Percentiles rank a stretch among this genome's conserved stretches.
These are phyloP conservation scores for Falcaria lacertinaria DNA, from an alignment of 2,888 invertebrate genomes.

Conservation along the genomic window DNA sequence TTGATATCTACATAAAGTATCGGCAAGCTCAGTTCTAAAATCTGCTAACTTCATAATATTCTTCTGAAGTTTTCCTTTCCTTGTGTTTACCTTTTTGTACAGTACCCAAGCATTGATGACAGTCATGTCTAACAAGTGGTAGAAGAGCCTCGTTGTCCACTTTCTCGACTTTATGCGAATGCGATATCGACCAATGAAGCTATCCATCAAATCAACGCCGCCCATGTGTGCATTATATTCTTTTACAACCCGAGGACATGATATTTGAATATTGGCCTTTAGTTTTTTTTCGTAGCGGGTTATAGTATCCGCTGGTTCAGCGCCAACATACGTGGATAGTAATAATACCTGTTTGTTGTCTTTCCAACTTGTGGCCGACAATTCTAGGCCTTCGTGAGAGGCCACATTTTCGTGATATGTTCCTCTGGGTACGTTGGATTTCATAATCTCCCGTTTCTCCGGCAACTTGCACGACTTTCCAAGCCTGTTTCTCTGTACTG, in stretches of 20 bases:
- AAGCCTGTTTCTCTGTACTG: constrained; percentile 33
- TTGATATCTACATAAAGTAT: constrained; percentile 31
- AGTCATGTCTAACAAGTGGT: constrained; percentile 33
- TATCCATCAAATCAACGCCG: constrained; percentile 27
- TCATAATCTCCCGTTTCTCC: constrained; percentile 27
- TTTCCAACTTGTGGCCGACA: constrained; percentile 32
- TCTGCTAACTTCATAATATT: constrained; percentile 32
- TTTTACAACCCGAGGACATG: too few species aligned
- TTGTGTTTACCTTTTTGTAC: constrained; percentile 32
- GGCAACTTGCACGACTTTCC: constrained; percentile 32
- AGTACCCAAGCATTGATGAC: constrained; percentile 37
- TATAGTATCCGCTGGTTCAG: constrained; percentile 3
- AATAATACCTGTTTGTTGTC: constrained; percentile 33
- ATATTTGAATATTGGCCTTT: too few species aligned
- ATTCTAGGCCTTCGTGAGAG: constrained; percentile 24
- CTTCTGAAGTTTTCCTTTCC: constrained; percentile 27
- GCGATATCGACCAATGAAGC: constrained; percentile 31
- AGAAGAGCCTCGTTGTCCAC: constrained; percentile 29
- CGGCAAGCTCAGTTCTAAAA: constrained; percentile 33
- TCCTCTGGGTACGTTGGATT: constrained; percentile 29
- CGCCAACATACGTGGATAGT: constrained; percentile 10
- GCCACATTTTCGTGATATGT: constrained; percentile 31
- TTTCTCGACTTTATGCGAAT: constrained; percentile 32
- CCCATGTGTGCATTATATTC: constrained; percentile 11
- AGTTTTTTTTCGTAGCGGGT: neutral